These are phyloP conservation scores for Indicator maculatus DNA, from an alignment of 2,113 vertebrate genomes.

Conservation along the genomic window DNA sequence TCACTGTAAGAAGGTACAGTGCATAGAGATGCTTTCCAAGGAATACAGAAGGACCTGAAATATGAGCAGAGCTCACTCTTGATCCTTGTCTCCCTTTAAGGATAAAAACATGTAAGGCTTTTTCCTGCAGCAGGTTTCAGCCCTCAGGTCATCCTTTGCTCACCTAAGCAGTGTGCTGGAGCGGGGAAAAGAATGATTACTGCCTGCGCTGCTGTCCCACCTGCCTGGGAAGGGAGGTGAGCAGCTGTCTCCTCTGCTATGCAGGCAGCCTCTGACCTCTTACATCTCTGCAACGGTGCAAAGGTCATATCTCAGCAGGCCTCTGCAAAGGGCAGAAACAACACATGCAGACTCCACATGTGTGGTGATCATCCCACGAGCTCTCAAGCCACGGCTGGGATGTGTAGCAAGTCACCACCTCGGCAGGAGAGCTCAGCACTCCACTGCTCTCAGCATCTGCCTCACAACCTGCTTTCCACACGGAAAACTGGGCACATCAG, in stretches of 20 bases:
- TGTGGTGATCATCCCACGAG: neutral
- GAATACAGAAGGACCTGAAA: slow-evolving; percentile 1
- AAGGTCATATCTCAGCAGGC: neutral
- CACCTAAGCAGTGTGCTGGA: neutral
- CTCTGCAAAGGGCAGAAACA: neutral
- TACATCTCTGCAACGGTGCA: fast-evolving
- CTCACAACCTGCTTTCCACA: neutral
- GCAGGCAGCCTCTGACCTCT: neutral
- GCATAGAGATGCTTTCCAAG: neutral
- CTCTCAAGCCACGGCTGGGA: fast-evolving
- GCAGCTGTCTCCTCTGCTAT: slow-evolving; percentile 33
- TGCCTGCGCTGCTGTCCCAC: neutral
- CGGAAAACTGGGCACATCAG: neutral
- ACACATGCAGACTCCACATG: neutral
- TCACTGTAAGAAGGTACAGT: neutral
- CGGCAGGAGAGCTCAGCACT: neutral
- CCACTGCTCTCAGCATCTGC: neutral
- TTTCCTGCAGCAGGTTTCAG: neutral
- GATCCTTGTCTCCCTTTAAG: neutral
- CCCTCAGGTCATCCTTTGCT: neutral
- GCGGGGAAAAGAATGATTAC: neutral
- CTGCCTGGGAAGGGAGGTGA: slow-evolving; percentile 20
- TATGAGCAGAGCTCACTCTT: neutral
- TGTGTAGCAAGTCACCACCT: neutral
- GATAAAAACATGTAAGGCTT: neutral